Conservation (phyloP, 1,140 invertebrate species). For the Vanessa atalanta region DNA sequence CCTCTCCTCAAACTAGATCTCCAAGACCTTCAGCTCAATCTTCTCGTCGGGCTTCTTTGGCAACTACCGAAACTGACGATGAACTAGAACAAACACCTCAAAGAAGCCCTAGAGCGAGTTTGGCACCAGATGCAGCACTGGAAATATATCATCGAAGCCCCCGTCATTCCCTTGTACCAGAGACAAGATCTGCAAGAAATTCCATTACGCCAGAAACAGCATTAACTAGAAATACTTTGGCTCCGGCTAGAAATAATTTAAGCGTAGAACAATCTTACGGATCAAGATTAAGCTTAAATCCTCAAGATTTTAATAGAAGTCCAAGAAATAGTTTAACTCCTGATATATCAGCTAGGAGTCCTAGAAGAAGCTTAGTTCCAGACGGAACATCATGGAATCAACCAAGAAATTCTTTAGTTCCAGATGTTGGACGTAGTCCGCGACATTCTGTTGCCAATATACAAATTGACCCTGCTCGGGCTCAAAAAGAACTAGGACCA, state of each 20-base stretch:
- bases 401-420: conserved; percentile 73
- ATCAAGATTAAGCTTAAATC: conserved; percentile 81
- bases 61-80: conserved; percentile 73
- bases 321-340: conserved; percentile 84
- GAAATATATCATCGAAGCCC: conserved; percentile 83
- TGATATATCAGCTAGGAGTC: conserved; percentile 78
- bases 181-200: conserved; percentile 81
- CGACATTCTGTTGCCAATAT: conserved; percentile 82
- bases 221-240: conserved; percentile 75
- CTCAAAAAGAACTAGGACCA: conserved; percentile 84
- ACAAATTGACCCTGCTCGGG: conserved; percentile 76
- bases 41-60: conserved; percentile 68
- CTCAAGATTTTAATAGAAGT: conserved; percentile 83
- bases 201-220: conserved; percentile 82
- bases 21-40: conserved; percentile 73
- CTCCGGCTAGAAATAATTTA: conserved; percentile 83
- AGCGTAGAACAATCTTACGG: conserved; percentile 80
- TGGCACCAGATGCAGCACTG: conserved; percentile 82
- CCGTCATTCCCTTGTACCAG: conserved; percentile 83
- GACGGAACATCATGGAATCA: conserved; percentile 80
- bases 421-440: conserved; percentile 80
- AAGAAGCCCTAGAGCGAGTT: conserved; percentile 83
- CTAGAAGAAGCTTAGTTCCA: conserved; percentile 83
- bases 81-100: conserved; percentile 77
- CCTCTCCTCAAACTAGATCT: conserved; percentile 82